These are phyloP conservation scores for Erpobdella octoculata DNA, from an alignment of 2,888 invertebrate species.

Conservation along the genomic window DNA sequence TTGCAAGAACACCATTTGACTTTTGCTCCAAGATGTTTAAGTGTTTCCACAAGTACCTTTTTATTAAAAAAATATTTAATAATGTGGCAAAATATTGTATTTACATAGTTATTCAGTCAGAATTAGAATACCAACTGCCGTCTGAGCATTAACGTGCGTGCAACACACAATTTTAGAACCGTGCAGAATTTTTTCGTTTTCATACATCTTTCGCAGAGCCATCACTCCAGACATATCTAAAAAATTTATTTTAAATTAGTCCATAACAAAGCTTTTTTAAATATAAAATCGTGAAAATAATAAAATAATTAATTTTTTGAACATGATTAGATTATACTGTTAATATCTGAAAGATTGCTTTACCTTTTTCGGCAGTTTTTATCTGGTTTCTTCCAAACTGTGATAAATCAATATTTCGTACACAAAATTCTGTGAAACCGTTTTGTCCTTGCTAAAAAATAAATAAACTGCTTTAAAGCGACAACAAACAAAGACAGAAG, in stretches of 20 bases:
- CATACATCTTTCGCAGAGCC: slow-evolving; percentile 82
- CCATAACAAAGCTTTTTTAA: too few species aligned
- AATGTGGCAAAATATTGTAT: neutral
- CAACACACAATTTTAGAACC: slow-evolving; percentile 94
- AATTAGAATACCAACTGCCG: slow-evolving; percentile 62
- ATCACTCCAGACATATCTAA: slow-evolving; percentile 95
- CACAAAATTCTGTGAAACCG: slow-evolving; percentile 82
- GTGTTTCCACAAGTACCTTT: slow-evolving; percentile 86
- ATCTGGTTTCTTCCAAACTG: slow-evolving; percentile 90
- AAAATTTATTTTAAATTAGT: too few species aligned
- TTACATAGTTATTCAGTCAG: neutral
- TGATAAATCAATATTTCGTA: slow-evolving; percentile 82
- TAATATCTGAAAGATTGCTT: too few species aligned
- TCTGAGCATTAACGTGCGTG: slow-evolving; percentile 95
- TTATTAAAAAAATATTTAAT: neutral
- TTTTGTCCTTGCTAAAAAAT: slow-evolving; percentile 69
- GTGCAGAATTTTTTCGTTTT: slow-evolving; percentile 78
- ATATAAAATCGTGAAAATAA: too few species aligned
- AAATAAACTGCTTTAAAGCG: neutral
- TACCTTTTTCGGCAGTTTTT: slow-evolving; percentile 91
- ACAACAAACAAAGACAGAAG: neutral
- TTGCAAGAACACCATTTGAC: slow-evolving; percentile 99
- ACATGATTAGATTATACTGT: too few species aligned
- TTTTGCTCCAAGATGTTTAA: slow-evolving; percentile 87
- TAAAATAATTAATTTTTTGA: too few species aligned